Percentiles rank a stretch among this genome's conserved stretches.
Evolutionary conservation across 2,888 invertebrate species (phyloP).

Genomic region (Bedellia somnulentella): DNA sequence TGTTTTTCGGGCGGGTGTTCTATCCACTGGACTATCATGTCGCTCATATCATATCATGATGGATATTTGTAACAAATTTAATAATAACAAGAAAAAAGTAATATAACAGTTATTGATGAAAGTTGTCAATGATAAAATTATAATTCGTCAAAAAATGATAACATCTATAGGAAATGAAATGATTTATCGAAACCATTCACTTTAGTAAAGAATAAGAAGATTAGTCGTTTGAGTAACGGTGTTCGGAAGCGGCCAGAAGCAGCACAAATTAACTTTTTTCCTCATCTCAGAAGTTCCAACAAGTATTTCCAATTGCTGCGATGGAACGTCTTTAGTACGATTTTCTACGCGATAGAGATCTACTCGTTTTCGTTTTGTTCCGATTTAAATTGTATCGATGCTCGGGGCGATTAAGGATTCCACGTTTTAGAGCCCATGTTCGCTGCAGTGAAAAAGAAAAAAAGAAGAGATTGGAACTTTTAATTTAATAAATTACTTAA

Average conservation of each 20-base stretch:
- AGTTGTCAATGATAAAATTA: too few relatives aligned
- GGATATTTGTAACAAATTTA: too few relatives aligned
- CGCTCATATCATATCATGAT: too few relatives aligned
- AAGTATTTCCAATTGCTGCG: constrained; percentile 42
- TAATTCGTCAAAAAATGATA: too few relatives aligned
- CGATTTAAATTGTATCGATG: constrained; percentile 55
- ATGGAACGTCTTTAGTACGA: constrained; percentile 16
- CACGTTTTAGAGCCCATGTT: constrained; percentile 16
- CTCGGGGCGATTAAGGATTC: constrained; percentile 46
- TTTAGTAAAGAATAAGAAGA: constrained; percentile 32
- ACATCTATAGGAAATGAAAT: too few relatives aligned
- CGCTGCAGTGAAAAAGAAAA: constrained; percentile 16
- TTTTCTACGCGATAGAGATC: constrained; percentile 38
- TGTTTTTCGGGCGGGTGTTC: too few relatives aligned
- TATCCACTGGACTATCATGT: too few relatives aligned
- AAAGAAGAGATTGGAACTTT: too few relatives aligned
- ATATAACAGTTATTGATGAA: too few relatives aligned
- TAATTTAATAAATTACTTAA: too few relatives aligned
- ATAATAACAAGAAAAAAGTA: too few relatives aligned
- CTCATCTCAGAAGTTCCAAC: constrained; percentile 25
- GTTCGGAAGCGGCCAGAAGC: constrained; percentile 39
- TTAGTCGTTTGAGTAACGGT: constrained; percentile 36
- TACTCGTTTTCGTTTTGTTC: constrained; percentile 49
- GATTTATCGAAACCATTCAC: too few relatives aligned
- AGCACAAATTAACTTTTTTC: constrained; percentile 51